Evolutionary conservation across 2,888 invertebrate genomes (phyloP), one percentile per base, ranked within the genome.

Genomic region (Watsonalla cultraria): DNA sequence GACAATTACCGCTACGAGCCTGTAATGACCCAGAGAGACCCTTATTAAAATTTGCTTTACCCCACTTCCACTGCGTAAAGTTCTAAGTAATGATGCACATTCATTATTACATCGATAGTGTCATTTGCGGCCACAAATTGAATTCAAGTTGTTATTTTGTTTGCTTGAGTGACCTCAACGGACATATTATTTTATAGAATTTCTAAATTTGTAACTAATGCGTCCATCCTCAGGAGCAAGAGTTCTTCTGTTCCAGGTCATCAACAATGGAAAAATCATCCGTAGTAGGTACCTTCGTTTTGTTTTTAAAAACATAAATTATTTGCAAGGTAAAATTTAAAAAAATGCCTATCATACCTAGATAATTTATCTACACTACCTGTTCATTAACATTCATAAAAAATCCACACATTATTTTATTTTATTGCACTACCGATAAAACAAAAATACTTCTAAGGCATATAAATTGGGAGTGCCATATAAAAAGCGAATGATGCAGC

Each of bases 21-120:
- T 68, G 80, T 86, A 86, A 86, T 84, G 85, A 84, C 83, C 83
- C 80, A 76, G 68, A 74, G 81, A 78, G 81, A 83, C 86, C 87
- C 84, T 86, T 86, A 85, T 85, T 85, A 85, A 84, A 86, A 86
- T 85, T 86, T 84, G 75, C 80, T 78, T 77, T 75, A 75, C 76
- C 77, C 77, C 74, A 72, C 77, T 77, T 72, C 74, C 68, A 72
- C 75, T 74, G 72, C 74, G 73, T 76, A 74, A 84, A 86, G 76
- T 85, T 85, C 79, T 76, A 78, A 83, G 80, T 81, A 83, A 83
- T 80, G 82, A 80, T 79, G 82, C 81, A 80, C 83, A 84, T 82
- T 86, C 80, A 86, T 84, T 81, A 74, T 76, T 75, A 78, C 78
- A 78, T 82, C 76, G 78, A 83, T 82, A 74, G 68, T 66, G 74